A percentile compares a stretch with the other conserved stretches of the same genome.
Evolutionary conservation across 53 echinoderm and acorn worm species (phyloP).

Genomic region (Hippasteria phrygiana): DNA sequence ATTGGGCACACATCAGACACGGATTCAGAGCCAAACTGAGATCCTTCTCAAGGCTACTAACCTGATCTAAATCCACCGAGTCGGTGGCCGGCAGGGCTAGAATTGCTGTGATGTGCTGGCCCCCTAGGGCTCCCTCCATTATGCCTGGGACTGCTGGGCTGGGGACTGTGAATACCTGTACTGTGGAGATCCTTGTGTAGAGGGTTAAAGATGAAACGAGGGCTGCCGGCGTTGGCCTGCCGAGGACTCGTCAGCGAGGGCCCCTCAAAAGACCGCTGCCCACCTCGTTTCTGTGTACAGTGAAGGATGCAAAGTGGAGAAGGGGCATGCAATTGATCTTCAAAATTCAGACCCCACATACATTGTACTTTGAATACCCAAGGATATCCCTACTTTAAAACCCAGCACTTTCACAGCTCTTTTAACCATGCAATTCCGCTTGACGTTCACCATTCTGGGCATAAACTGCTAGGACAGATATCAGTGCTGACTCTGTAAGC

Average conservation of each 20-base stretch:
- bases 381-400: too few relatives aligned
- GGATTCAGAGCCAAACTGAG: too few relatives aligned
- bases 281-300: slow-evolving; percentile 75
- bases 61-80: slow-evolving; percentile 91
- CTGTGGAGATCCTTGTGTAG: slow-evolving; percentile 39
- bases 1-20: too few relatives aligned
- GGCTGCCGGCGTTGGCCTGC: slow-evolving; percentile 75
- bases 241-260: slow-evolving; percentile 77
- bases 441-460: too few relatives aligned
- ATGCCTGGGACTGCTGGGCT: slow-evolving; percentile 82
- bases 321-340: too few relatives aligned
- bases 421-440: too few relatives aligned
- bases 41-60: slow-evolving; percentile 46
- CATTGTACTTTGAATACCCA: too few relatives aligned
- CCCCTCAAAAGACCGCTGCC: slow-evolving; percentile 77
- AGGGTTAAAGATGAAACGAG: slow-evolving; percentile 73
- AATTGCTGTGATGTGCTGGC: slow-evolving; percentile 53
- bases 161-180: slow-evolving; percentile 64
- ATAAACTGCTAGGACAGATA: too few relatives aligned
- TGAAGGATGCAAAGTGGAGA: background rate
- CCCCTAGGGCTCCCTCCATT: slow-evolving; percentile 75
- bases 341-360: too few relatives aligned
- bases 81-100: slow-evolving; percentile 77
- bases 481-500: too few relatives aligned
- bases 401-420: too few relatives aligned